Evolutionary conservation across 2,888 invertebrate genomes (phyloP), one percentile per base, ranked within the genome.

Genomic region (Tortrix viridana): DNA sequence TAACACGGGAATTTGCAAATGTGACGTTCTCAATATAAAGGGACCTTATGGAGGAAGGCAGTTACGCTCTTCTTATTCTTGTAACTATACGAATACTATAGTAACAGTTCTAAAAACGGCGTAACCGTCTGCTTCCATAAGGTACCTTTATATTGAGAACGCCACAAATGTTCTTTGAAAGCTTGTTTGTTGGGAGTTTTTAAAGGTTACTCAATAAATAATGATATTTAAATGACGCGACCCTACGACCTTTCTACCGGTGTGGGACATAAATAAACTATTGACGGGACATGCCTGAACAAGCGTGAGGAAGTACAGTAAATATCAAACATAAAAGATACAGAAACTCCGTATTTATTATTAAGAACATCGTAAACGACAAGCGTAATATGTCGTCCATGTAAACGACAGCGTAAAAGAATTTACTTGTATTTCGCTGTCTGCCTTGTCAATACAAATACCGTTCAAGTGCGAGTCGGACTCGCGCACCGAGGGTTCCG

Each of bases 211-310:
- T 46, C 22, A 44, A 76, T 79, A 78, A 76, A 76, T 74, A 76
- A 77, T 70, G 69, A 69, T 67, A 71, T 66, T 63, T 69, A 66
- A 71, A 71, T 68, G 68, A 76, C 67, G 63, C 61, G 65, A 69
- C 60, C 63, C 69, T 64, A 47, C 64, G 65, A 67, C 69, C 66
- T 41, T 44, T 65, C 61, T 18, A 22, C 62, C 50, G 32, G 19
- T 61, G 68, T 65, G 68, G 57, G 57, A 68, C 67, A 65, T 68
- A 69, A 72, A 73, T 74, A 73, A 74, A 75, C 71, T 73, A 74
- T 71, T 71, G 65, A 71, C 63, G 32, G 57, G 19, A 16, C 54
- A 16, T 63, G 56, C 41, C 53, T 59, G 48, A 46, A 41, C 44
- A 49, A 23, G 48, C 41, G 37, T 37, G 49, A 48, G 37, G 18